Evolutionary conservation across 2,888 invertebrate genomes (phyloP).

Genomic region (Mesoligia furuncula): DNA sequence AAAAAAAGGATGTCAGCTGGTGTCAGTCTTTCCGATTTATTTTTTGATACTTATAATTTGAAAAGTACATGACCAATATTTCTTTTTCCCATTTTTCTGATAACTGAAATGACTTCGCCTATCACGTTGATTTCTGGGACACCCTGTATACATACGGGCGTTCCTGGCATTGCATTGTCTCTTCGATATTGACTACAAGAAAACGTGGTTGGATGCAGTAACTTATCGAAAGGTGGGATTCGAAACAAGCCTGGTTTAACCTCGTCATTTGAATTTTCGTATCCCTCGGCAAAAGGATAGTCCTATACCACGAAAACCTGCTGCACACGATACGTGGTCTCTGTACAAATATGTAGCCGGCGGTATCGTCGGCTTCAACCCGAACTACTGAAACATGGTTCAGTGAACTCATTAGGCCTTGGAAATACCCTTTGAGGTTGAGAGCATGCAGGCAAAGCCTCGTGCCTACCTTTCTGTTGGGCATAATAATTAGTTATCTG

Average conservation of each 20-base stretch:
- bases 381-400: neutral
- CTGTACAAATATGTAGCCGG: neutral
- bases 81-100: no score
- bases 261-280: neutral
- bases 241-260: neutral
- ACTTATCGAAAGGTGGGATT: neutral
- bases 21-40: no score
- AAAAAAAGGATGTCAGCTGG: no score
- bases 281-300: neutral
- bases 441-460: neutral
- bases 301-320: neutral
- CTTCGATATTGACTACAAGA: neutral
- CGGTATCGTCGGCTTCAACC: neutral
- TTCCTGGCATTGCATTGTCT: neutral
- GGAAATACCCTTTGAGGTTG: neutral
- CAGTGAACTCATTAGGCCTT: slow-evolving; percentile 14
- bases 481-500: no score
- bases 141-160: neutral
- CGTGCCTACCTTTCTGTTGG: neutral
- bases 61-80: no score
- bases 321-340: neutral
- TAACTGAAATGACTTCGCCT: no score
- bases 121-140: no score
- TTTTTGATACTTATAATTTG: no score
- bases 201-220: neutral